Percentiles rank a stretch among this genome's conserved stretches.
These are phyloP conservation scores for Leucoma salicis DNA, from an alignment of 2,888 invertebrate genomes.

Conservation along the genomic window DNA sequence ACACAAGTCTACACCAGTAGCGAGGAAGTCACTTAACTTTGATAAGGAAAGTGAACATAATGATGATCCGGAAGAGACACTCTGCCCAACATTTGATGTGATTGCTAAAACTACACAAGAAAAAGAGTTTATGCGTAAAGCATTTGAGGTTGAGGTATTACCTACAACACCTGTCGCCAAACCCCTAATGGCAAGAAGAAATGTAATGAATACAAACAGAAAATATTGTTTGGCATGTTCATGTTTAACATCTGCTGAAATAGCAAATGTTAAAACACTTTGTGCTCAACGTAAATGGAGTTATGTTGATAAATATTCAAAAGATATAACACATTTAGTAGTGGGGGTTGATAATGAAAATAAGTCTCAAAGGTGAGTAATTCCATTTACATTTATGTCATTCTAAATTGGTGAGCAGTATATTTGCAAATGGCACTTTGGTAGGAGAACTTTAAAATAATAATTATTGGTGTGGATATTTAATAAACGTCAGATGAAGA, in stretches of 20 bases:
- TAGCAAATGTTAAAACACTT: conserved; percentile 46
- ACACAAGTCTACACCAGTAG: conserved; percentile 69
- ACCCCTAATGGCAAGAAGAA: conserved; percentile 24
- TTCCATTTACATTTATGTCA: too few relatives aligned
- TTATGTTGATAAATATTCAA: conserved; percentile 57
- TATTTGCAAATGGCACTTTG: too few relatives aligned
- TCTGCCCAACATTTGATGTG: conserved; percentile 48
- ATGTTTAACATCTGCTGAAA: conserved; percentile 49
- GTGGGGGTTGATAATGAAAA: conserved; percentile 69
- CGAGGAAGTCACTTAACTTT: conserved; percentile 67
- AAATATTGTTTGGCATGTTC: conserved; percentile 60
- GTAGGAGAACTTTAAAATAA: too few relatives aligned
- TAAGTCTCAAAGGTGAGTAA: conserved; percentile 60
- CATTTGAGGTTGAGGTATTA: conserved; percentile 60
- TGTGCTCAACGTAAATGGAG: conserved; percentile 52
- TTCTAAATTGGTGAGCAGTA: too few relatives aligned
- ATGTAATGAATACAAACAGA: conserved; percentile 18
- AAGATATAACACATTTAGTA: conserved; percentile 68
- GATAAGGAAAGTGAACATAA: conserved; percentile 32
- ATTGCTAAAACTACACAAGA: conserved; percentile 64
- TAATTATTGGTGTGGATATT: too few relatives aligned
- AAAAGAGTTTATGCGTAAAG: conserved; percentile 62
- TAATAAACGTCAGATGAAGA: neutral
- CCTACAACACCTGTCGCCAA: conserved; percentile 38
- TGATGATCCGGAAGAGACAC: conserved; percentile 51